Evolutionary conservation across 1,140 invertebrate genomes (phyloP).

Genomic region (Habropoda laboriosa): DNA sequence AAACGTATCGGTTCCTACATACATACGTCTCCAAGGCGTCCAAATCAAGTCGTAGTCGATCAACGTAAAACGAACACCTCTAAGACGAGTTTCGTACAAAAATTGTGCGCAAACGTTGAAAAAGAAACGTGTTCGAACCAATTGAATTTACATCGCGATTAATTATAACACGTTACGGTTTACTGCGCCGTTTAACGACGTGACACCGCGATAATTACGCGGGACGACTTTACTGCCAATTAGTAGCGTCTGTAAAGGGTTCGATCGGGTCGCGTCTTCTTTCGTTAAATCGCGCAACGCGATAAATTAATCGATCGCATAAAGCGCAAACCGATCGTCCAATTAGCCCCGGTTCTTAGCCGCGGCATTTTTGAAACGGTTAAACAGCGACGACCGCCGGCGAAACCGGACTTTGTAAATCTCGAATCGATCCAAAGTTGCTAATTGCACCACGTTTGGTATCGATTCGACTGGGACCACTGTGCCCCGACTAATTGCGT

Average conservation of each 20-base stretch:
- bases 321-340: conserved; percentile 11
- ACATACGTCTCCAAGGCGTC: too few relatives aligned
- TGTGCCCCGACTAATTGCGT: background rate
- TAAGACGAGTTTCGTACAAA: background rate
- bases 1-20: too few relatives aligned
- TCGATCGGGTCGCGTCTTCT: background rate
- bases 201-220: conserved; percentile 67
- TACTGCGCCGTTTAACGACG: conserved; percentile 8
- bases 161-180: conserved; percentile 17
- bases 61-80: too few relatives aligned
- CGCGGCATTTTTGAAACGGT: background rate
- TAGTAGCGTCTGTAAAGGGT: background rate
- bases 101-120: background rate
- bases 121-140: background rate
- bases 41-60: too few relatives aligned
- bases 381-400: background rate
- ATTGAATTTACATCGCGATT: background rate
- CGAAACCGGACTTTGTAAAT: conserved; percentile 13
- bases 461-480: background rate
- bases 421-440: background rate
- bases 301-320: conserved; percentile 39
- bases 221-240: conserved; percentile 3
- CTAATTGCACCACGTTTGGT: background rate
- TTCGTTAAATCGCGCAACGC: background rate
- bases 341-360: background rate